Conservation (phyloP, 2,888 invertebrate genomes). For the Cecidostiba fungosa region DNA sequence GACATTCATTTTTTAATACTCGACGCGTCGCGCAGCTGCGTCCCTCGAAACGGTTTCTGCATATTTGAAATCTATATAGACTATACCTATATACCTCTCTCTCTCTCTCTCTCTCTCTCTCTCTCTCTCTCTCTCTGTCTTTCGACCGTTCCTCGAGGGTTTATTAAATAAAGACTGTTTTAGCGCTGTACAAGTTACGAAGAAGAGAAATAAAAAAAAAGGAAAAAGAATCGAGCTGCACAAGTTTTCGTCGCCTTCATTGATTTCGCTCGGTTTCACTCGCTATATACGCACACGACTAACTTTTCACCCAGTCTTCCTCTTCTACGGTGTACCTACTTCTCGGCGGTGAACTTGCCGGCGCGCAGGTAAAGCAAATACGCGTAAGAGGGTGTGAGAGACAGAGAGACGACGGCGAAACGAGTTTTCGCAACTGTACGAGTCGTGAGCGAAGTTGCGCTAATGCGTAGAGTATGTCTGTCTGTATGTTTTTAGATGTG, state of each 20-base stretch:
- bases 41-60: constrained; percentile 75
- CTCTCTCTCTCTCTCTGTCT: neutral
- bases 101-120: neutral
- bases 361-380: constrained; percentile 55
- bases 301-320: constrained; percentile 26
- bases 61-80: constrained; percentile 76
- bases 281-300: neutral
- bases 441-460: neutral
- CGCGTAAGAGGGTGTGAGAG: constrained; percentile 2
- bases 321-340: neutral
- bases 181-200: neutral
- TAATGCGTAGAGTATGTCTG: constrained; percentile 37
- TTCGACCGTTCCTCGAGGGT: neutral
- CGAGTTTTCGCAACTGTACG: constrained; percentile 13
- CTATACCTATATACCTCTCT: neutral
- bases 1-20: constrained; percentile 61
- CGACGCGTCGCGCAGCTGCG: constrained; percentile 71
- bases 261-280: constrained; percentile 47
- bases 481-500: neutral
- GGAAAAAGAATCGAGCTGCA: neutral
- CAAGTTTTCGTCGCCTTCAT: constrained; percentile 41
- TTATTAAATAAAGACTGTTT: constrained; percentile 9
- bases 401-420: neutral
- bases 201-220: neutral
- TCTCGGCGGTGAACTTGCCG: constrained; percentile 37